These are phyloP conservation scores for Hormiphora californensis DNA, from an alignment of 37 sponge, comb jelly and placozoan genomes.

Conservation along the genomic window DNA sequence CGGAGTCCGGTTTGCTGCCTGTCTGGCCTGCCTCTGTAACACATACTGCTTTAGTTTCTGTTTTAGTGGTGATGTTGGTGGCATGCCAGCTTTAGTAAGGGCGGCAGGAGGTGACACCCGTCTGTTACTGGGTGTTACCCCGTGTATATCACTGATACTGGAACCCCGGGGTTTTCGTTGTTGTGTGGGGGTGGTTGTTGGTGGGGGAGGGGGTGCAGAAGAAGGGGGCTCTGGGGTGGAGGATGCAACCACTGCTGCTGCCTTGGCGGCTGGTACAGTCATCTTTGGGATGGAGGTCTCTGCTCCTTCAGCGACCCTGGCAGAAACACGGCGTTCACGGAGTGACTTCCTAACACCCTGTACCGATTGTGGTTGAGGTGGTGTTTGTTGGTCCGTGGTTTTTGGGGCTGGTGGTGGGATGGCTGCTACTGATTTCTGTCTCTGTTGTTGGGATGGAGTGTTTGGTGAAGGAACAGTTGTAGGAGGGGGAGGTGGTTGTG, in stretches of 20 bases:
- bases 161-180: slow-evolving; percentile 33
- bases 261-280: not conserved
- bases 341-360: slow-evolving; percentile 12
- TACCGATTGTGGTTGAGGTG: too few species aligned
- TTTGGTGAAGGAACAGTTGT: too few species aligned
- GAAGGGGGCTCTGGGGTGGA: slow-evolving; percentile 5
- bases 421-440: too few species aligned
- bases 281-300: slow-evolving; percentile 29
- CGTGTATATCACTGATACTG: slow-evolving; percentile 9
- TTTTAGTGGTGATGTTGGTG: slow-evolving; percentile 39
- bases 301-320: slow-evolving; percentile 11
- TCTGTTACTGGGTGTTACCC: not conserved
- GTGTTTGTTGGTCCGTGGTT: too few species aligned
- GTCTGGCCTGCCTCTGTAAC: slow-evolving; percentile 46
- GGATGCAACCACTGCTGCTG: not conserved
- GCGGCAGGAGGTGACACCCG: slow-evolving; percentile 22
- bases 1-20: slow-evolving; percentile 45
- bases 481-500: too few species aligned
- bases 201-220: not conserved
- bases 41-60: slow-evolving; percentile 53
- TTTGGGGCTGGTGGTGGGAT: too few species aligned
- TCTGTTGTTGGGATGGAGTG: too few species aligned
- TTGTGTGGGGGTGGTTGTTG: not conserved
- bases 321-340: slow-evolving; percentile 25
- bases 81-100: not conserved